These are phyloP conservation scores for Callopanchax toddi DNA, from an alignment of 2,113 vertebrate species.

Conservation along the genomic window DNA sequence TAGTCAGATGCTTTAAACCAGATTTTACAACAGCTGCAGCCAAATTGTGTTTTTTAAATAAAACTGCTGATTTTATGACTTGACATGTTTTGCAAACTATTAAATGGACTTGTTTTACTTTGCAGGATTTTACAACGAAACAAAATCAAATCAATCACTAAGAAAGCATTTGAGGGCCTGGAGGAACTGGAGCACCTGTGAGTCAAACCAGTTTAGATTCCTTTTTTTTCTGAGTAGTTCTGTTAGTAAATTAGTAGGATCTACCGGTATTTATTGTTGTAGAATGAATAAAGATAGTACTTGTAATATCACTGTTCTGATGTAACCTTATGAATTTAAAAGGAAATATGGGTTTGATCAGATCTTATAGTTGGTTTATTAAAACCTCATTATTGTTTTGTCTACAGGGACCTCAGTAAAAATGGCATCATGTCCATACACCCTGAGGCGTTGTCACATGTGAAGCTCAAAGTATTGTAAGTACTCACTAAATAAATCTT, in stretches of 20 bases:
- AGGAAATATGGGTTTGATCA: slow-evolving; percentile 8
- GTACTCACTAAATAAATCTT: slow-evolving; percentile 55
- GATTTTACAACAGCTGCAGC: no score
- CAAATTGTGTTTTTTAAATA: background rate
- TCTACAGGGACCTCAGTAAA: slow-evolving; percentile 89
- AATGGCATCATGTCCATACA: slow-evolving; percentile 98
- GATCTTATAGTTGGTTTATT: slow-evolving; percentile 10
- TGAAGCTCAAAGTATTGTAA: slow-evolving; percentile 93
- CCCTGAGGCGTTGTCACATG: slow-evolving; percentile 90
- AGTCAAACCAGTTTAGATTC: slow-evolving; percentile 71
- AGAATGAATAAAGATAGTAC: slow-evolving; percentile 10
- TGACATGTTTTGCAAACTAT: background rate
- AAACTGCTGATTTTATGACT: background rate
- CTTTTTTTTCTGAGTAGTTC: background rate
- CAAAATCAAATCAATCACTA: slow-evolving; percentile 94
- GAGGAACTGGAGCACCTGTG: slow-evolving; percentile 92
- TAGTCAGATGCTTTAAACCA: background rate
- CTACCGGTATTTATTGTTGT: slow-evolving; percentile 9
- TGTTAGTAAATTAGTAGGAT: background rate
- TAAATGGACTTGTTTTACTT: slow-evolving; percentile 25
- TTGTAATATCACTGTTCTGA: background rate
- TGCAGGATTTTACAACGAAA: slow-evolving; percentile 91
- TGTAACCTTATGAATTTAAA: slow-evolving; percentile 12
- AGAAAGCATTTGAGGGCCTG: slow-evolving; percentile 93
- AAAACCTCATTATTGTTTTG: slow-evolving; percentile 24